Percentiles rank a stretch among this genome's conserved stretches.
Evolutionary conservation across 2,888 invertebrate species (phyloP).

Genomic region (Limnephilus lunatus): DNA sequence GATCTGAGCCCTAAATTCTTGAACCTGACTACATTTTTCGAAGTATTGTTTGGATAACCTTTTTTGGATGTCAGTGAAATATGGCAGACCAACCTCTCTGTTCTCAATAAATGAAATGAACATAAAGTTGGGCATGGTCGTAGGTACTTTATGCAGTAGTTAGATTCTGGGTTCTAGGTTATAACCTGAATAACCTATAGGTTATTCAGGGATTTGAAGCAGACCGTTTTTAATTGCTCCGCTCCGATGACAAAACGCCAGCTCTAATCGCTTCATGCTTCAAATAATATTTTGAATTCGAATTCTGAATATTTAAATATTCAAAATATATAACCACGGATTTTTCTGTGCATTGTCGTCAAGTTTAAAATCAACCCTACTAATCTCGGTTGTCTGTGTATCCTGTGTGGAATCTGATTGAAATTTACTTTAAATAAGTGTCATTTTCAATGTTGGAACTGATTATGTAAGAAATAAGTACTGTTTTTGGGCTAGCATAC

Average conservation of each 20-base stretch:
- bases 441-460: too few relatives aligned
- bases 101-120: background rate
- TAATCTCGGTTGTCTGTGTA: too few relatives aligned
- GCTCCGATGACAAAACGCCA: background rate
- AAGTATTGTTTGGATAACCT: background rate
- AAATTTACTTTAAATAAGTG: too few relatives aligned
- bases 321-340: background rate
- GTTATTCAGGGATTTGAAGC: background rate
- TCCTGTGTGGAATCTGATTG: too few relatives aligned
- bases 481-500: too few relatives aligned
- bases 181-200: too few relatives aligned
- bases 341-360: background rate
- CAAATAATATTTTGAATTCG: background rate
- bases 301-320: background rate
- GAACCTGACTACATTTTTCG: background rate
- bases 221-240: background rate
- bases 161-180: too few relatives aligned
- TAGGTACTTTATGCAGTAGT: background rate
- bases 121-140: background rate
- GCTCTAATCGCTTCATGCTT: background rate
- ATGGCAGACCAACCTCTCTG: background rate
- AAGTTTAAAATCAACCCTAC: background rate
- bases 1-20: background rate
- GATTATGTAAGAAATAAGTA: too few relatives aligned
- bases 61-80: constrained; percentile 8